Evolutionary conservation across 1,140 invertebrate species (phyloP).

Genomic region (Zeugodacus cucurbitae): DNA sequence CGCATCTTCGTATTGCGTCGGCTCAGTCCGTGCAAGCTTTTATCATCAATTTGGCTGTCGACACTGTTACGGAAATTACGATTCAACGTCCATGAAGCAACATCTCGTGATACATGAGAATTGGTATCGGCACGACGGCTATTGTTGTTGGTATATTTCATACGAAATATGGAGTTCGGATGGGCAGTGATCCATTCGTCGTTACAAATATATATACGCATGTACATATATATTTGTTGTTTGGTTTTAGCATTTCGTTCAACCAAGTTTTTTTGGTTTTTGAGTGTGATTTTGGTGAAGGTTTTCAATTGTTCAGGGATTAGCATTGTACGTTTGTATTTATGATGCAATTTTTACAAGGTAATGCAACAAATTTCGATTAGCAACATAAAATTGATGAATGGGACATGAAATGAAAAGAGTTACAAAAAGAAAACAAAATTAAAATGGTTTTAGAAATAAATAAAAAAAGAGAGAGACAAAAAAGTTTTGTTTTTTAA

Average conservation of each 20-base stretch:
- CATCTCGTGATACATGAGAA: conserved; percentile 56
- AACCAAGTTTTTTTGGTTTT: conserved; percentile 5
- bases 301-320: conserved; percentile 41
- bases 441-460: not conserved
- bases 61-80: conserved; percentile 62
- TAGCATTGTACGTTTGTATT: conserved; percentile 49
- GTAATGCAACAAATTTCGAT: conserved; percentile 18
- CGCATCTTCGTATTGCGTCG: conserved; percentile 55
- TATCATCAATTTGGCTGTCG: conserved; percentile 62
- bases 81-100: conserved; percentile 62
- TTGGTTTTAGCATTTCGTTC: not conserved
- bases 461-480: not conserved
- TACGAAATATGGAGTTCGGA: not conserved
- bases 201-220: not conserved
- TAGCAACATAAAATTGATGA: conserved; percentile 41
- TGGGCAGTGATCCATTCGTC: not conserved
- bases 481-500: not conserved
- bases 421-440: conserved; percentile 36
- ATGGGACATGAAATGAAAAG: conserved; percentile 34
- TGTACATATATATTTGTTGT: not conserved
- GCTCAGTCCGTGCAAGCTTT: conserved; percentile 52
- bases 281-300: conserved; percentile 41
- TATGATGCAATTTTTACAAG: conserved; percentile 29
- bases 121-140: conserved; percentile 61
- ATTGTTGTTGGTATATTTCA: not conserved